Percentiles rank a stretch among this genome's conserved stretches.
Conservation (phyloP, 2,888 invertebrate species). For the Schizotus pectinicornis region DNA sequence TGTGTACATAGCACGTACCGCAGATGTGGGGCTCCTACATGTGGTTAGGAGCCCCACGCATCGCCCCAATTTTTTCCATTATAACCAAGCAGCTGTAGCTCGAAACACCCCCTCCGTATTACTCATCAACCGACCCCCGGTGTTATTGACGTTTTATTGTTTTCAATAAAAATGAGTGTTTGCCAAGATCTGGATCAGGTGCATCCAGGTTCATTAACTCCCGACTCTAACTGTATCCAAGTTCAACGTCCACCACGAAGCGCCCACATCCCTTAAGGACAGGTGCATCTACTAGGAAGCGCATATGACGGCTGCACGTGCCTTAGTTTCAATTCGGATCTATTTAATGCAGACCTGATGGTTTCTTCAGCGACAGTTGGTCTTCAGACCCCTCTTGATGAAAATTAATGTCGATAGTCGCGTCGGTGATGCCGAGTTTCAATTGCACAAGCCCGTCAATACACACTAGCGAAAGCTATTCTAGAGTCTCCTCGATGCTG, state of each 20-base stretch:
- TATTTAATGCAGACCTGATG: background rate
- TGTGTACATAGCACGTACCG: slow-evolving; percentile 2
- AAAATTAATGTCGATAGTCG: too few species aligned
- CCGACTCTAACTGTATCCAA: slow-evolving; percentile 39
- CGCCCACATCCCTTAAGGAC: slow-evolving; percentile 41
- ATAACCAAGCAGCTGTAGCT: slow-evolving; percentile 26
- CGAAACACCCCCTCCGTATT: slow-evolving; percentile 5
- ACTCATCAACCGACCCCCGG: slow-evolving; percentile 27
- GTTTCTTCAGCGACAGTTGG: slow-evolving; percentile 11
- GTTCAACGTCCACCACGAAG: slow-evolving; percentile 45
- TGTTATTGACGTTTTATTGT: background rate
- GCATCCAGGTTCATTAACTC: too few species aligned
- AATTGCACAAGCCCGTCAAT: too few species aligned
- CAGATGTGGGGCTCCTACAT: slow-evolving; percentile 24
- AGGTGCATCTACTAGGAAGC: slow-evolving; percentile 34
- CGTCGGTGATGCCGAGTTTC: too few species aligned
- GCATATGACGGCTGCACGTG: slow-evolving; percentile 24
- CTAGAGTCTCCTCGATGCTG: too few species aligned
- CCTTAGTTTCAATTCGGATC: slow-evolving; percentile 5
- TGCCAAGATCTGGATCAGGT: too few species aligned
- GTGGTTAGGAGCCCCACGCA: slow-evolving; percentile 25
- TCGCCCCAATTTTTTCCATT: slow-evolving; percentile 9
- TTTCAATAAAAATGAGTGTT: too few species aligned
- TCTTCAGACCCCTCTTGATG: background rate
- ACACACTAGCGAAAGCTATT: too few species aligned